Evolutionary conservation across 2,888 invertebrate species (phyloP), one percentile per base, ranked within the genome.

Genomic region (Pseudococcus jackbeardsleyi): DNA sequence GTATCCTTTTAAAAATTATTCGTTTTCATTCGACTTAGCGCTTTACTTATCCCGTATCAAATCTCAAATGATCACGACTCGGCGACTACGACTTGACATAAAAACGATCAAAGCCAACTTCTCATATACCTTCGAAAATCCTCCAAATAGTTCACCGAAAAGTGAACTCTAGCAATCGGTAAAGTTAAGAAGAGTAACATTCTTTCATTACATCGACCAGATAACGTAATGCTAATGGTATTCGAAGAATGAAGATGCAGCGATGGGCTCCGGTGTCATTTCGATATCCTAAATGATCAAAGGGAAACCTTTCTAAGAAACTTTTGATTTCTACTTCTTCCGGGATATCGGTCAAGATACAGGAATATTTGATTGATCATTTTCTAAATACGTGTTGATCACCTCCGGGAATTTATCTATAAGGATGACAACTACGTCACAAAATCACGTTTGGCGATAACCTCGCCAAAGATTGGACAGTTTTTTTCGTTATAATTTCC

Each of bases 161-260:
- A 72, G 33, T 19, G 72, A 39, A 72, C 72, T 33, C 33, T 33
- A 17, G 7, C 17, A 39, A 39, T n/a, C 72, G 72, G 72, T 72
- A 72, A 33, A 33, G 26, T 11, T 11, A 7, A 33, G 11, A 17
- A 33, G 33, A 72, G 17, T 15, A 59, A 33, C 72, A 72, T 72
- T 33, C 72, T 72, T 33, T 9, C 33, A 15, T 17, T 9, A 17
- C 72, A 33, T 72, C 33, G 15, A 72, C 33, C 1, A 68, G 5
- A 72, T 33, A 26, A 72, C 72, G 72, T 72, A 72, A 72, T 72
- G 72, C 33, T 8, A 17, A 72, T 39, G 72, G 72, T 72, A 72
- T 72, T 72, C 72, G 33, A 72, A 33, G 72, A 72, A 72, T 15
- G 72, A 72, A 26, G 72, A 33, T 72, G 72, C 72, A 15, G 72